phyloP scores from a whole-genome alignment of 2,797 vertebrate species.

The Scyliorhinus canicula region DNA sequence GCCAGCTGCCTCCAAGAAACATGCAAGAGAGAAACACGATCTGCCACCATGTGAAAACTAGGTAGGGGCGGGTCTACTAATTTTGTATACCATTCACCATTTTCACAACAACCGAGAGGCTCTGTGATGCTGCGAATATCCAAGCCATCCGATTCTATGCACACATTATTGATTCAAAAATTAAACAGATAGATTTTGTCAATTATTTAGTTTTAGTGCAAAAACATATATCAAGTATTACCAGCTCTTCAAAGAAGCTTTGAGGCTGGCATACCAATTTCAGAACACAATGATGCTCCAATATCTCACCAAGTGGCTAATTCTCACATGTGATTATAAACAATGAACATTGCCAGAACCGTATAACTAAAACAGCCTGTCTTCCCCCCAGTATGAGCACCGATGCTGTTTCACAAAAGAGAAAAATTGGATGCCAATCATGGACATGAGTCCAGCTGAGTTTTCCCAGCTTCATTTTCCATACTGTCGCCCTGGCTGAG shows the following conservation, averaged over 20 bases:
- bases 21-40: no score
- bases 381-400: not conserved
- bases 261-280: not conserved
- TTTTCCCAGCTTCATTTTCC: not conserved
- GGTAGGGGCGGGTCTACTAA: no score
- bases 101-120: no score
- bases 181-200: not conserved
- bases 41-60: no score
- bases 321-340: not conserved
- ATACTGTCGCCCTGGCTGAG: not conserved
- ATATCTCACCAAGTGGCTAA: not conserved
- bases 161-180: not conserved
- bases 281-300: not conserved
- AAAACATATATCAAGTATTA: not conserved
- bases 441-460: not conserved
- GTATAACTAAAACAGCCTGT: not conserved
- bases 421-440: not conserved
- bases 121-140: no score
- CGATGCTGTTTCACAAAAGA: not conserved
- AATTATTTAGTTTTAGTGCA: not conserved
- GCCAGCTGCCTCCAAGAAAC: no score
- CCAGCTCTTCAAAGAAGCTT: not conserved
- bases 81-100: no score
- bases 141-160: not conserved
- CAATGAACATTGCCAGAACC: not conserved